Evolutionary conservation across 2,888 invertebrate genomes (phyloP), one percentile per base, ranked within the genome.

Genomic region (Acleris emargana): DNA sequence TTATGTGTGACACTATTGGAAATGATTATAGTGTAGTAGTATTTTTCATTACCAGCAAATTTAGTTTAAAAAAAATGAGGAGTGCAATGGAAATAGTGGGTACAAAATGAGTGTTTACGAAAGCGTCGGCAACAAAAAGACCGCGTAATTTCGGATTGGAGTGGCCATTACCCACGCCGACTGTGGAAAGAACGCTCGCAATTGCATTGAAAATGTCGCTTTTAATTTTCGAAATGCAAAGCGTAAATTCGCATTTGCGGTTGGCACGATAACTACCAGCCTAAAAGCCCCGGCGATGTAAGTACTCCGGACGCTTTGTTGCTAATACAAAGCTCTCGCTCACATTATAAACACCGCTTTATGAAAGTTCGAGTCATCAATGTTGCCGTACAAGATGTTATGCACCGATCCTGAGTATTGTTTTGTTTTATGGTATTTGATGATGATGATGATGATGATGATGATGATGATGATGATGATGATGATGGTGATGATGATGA

Each of bases 161-260:
- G 90, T 88, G 89, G 90, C 89, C 90, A 90, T 91, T 90, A 90
- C 85, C 81, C 82, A 81, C 83, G 81, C 84, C 81, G 86, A 82
- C 88, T 86, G 85, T 79, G 80, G 80, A 86, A 86, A 87, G 86
- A 88, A 84, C 84, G 84, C 77, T 88, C 78, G 84, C 84, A 87
- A 89, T 89, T 85, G 86, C 89, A 89, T 89, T 87, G 83, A 85
- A 87, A 91, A 87, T 84, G 89, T 87, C 84, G 88, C 87, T 89
- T 91, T 90, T 89, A 89, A 89, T 89, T 90, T 88, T 88, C 86
- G 81, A 88, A 90, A 88, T 87, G 85, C 87, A 88, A 88, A 91
- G 87, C 84, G 84, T 86, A 88, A 89, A 88, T 89, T 89, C 82
- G 80, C 84, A 84, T 89, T 88, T 89, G 89, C 77, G 84, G 84